These are phyloP conservation scores for Brotula barbata DNA, from an alignment of 2,797 vertebrate species.

Conservation along the genomic window DNA sequence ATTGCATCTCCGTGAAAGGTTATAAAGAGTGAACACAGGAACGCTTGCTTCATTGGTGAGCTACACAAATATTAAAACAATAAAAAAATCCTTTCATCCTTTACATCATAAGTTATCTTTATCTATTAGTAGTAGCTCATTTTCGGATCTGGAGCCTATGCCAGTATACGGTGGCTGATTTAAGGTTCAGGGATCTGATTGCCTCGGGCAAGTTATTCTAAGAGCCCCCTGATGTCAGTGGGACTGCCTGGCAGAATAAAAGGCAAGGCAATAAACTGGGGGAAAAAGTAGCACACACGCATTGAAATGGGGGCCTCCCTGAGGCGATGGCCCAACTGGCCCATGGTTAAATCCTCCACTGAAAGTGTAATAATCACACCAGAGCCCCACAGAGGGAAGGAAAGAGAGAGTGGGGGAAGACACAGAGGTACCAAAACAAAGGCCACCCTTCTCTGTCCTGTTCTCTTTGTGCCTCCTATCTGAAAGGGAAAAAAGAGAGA, in stretches of 20 bases:
- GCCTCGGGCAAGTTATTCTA: constrained; percentile 85
- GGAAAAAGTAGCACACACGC: constrained; percentile 78
- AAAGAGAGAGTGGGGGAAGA: constrained; percentile 64
- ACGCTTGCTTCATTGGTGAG: constrained; percentile 11
- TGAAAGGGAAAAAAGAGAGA: constrained; percentile 49
- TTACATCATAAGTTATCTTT: constrained; percentile 58
- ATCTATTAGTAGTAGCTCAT: constrained; percentile 67
- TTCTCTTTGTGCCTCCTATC: constrained; percentile 78
- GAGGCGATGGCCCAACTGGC: constrained; percentile 86
- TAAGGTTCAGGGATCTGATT: constrained; percentile 81
- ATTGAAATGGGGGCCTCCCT: constrained; percentile 84
- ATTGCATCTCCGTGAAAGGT: constrained; percentile 13
- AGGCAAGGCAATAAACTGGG: constrained; percentile 84
- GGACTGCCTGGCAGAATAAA: constrained; percentile 86
- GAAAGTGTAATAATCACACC: constrained; percentile 87
- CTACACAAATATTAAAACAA: constrained; percentile 44
- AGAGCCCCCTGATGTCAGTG: constrained; percentile 84
- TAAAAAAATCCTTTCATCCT: constrained; percentile 41
- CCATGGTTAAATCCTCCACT: constrained; percentile 87
- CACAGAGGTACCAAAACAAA: constrained; percentile 79
- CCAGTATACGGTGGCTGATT: constrained; percentile 80
- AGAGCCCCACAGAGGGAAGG: constrained; percentile 76
- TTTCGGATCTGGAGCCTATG: constrained; percentile 76
- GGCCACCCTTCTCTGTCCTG: constrained; percentile 76
- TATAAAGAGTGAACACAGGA: constrained; percentile 21